Evolutionary conservation across 1,140 invertebrate genomes (phyloP), one percentile per base, ranked within the genome.

Genomic region (Coenobita brevimanus): DNA sequence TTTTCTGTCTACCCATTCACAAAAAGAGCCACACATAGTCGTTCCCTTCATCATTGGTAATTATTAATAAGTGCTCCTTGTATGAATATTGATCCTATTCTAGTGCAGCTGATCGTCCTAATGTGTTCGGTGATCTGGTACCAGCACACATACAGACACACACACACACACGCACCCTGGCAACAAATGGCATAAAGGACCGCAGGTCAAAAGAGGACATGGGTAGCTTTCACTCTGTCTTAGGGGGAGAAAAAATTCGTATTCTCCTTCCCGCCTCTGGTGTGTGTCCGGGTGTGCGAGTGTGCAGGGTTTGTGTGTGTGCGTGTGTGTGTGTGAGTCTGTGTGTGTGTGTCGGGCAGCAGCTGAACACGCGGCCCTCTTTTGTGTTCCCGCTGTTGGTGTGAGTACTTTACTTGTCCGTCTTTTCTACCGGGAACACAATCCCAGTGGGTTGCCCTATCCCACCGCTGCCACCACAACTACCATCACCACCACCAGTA

Each of bases 321-420:
- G 67, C 4, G 27, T 69, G 33, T 33, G 27, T 15, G 6, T 54
- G 33, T 46, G 36, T 17, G 75, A 50, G 75, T 54, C 54, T 33
- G 27, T 15, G 6, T 54, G 33, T 46, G 36, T 17, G 75, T 78
- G 75, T 54, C 54, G 75, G 50, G 38, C 50, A 78, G 75, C 54
- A 46, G 41, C 46, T 54, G 43, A 73, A 71, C 41, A 83, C 38
- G n/a, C n/a, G 43, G 67, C 81, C 81, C 64, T 83, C 43, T 83
- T 83, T 62, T 83, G 81, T 83, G 81, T 83, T 54, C 30, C 62
- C 67, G 81, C 46, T 83, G 81, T 83, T 36, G 81, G 50, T 83
- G 81, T 83, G 67, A 67, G 81, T 71, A 83, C 46, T 83, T 46
- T 38, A n/a, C 50, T 38, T 76, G 73, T 76, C 38, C 41, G 38